Evolutionary conservation across 1,140 invertebrate genomes (phyloP).

Genomic region (Ceratitis capitata): DNA sequence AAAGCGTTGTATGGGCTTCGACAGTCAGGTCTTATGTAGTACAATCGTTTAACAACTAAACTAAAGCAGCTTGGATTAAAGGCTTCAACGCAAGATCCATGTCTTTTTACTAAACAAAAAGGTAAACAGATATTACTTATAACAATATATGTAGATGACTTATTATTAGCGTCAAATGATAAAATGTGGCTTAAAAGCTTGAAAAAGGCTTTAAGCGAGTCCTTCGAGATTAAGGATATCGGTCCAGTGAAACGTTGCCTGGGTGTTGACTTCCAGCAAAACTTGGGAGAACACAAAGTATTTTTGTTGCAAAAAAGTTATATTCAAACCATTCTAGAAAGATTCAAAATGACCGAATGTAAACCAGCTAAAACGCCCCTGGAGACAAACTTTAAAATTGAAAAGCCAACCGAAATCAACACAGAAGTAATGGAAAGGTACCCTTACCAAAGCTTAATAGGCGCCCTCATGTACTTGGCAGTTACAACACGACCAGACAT

Average conservation of each 20-base stretch:
- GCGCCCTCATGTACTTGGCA: not conserved
- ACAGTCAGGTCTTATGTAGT: too few species aligned
- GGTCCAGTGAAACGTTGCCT: not conserved
- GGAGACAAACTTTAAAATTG: not conserved
- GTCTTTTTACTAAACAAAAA: constrained; percentile 13
- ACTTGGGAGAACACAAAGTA: too few species aligned
- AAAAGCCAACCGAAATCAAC: not conserved
- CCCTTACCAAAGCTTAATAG: not conserved
- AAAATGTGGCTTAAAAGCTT: not conserved
- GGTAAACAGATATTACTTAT: not conserved
- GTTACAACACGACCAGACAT: too few species aligned
- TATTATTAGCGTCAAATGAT: too few species aligned
- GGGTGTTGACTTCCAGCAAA: too few species aligned
- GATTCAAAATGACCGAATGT: too few species aligned
- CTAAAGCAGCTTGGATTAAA: not conserved
- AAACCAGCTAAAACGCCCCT: too few species aligned
- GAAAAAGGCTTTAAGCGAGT: not conserved
- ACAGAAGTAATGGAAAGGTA: too few species aligned
- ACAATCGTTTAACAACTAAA: too few species aligned
- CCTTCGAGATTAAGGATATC: constrained; percentile 2
- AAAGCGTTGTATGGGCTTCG: constrained; percentile 44
- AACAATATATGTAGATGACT: constrained; percentile 1
- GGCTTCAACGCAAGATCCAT: constrained; percentile 12
- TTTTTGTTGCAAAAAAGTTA: too few species aligned
- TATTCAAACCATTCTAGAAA: too few species aligned